A percentile compares a stretch with the other conserved stretches of the same genome.
phyloP scores from a whole-genome alignment of 1,140 invertebrate species.

The Neodiprion lecontei region DNA sequence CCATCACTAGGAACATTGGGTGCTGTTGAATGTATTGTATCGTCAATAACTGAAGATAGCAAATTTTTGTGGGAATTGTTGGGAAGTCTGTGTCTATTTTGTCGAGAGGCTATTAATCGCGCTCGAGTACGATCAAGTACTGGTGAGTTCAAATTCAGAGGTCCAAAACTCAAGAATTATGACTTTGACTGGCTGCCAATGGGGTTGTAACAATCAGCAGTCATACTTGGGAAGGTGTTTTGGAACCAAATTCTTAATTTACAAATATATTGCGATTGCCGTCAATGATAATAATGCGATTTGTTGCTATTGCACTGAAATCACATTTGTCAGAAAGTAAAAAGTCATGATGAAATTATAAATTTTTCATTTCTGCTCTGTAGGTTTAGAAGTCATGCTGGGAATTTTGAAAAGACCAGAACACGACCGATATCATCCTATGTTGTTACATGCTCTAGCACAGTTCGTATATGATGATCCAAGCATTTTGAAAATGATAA shows the following conservation, averaged over 20 bases:
- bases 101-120: constrained; percentile 52
- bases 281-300: background rate
- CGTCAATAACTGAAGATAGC: constrained; percentile 31
- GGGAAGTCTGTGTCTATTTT: constrained; percentile 46
- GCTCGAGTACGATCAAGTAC: constrained; percentile 34
- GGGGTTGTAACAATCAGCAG: background rate
- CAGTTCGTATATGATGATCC: constrained; percentile 47
- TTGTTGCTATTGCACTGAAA: background rate
- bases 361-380: background rate
- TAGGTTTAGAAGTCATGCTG: constrained; percentile 49
- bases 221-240: background rate
- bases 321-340: no score
- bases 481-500: constrained; percentile 47
- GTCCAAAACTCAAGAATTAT: background rate
- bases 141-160: background rate
- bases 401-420: constrained; percentile 39
- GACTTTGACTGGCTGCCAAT: background rate
- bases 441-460: constrained; percentile 44
- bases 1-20: constrained; percentile 44
- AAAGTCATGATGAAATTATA: background rate
- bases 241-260: background rate
- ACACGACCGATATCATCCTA: constrained; percentile 41
- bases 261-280: background rate
- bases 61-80: constrained; percentile 37
- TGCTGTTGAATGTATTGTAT: constrained; percentile 41